These are phyloP conservation scores for Siderastrea radians DNA, from an alignment of 92 coral and sea anemone species.

Conservation along the genomic window DNA sequence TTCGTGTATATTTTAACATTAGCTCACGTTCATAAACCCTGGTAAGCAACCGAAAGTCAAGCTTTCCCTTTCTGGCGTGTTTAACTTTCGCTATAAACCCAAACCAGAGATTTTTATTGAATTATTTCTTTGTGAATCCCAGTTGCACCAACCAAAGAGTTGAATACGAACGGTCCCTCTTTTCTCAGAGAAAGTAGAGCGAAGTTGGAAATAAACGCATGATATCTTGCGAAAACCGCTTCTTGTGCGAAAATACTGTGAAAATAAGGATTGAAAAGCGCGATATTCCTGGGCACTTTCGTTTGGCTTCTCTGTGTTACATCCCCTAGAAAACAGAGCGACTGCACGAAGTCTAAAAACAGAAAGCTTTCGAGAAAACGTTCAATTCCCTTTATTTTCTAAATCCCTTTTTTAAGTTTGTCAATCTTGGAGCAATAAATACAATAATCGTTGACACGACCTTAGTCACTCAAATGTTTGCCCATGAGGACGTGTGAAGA, in stretches of 20 bases:
- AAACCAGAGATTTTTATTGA: no score
- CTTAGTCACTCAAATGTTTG: not conserved
- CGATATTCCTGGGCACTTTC: no score
- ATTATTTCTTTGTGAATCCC: no score
- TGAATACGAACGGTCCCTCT: no score
- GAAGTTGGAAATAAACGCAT: not conserved
- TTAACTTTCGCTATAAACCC: no score
- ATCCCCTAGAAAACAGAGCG: not conserved
- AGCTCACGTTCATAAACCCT: no score
- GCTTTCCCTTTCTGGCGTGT: not conserved
- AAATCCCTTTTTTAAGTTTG: not conserved
- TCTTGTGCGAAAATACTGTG: not conserved
- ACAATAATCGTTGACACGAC: not conserved
- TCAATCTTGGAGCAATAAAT: not conserved
- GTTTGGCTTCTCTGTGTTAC: not conserved
- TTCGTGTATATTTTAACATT: not conserved
- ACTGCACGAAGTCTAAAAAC: not conserved
- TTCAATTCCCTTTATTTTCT: not conserved
- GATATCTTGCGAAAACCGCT: not conserved
- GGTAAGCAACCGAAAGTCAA: no score
- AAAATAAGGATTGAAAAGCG: no score
- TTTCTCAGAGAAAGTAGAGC: no score
- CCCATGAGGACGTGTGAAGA: not conserved
- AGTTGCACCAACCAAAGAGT: no score
- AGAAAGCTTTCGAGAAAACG: not conserved